These are phyloP conservation scores for Hypercompe scribonia DNA, from an alignment of 2,888 invertebrate genomes.

Conservation along the genomic window DNA sequence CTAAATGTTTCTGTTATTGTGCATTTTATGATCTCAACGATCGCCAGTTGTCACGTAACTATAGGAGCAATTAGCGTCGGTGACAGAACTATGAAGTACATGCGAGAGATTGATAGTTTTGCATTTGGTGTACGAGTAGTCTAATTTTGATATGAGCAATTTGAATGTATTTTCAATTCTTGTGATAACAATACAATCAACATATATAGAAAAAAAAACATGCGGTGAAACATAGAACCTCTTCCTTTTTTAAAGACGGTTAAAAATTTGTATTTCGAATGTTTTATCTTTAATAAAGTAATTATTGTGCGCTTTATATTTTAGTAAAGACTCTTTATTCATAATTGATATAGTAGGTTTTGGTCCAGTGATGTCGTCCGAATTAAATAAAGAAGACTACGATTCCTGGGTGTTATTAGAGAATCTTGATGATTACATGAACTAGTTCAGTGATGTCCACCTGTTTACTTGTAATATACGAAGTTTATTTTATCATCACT, in stretches of 20 bases:
- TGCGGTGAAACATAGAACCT: no score
- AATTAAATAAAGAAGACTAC: conserved; percentile 4
- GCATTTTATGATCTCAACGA: conserved; percentile 9
- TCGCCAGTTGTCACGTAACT: conserved; percentile 14
- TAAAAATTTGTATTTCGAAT: neutral
- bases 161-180: neutral
- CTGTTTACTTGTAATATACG: neutral
- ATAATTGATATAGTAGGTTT: no score
- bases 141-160: neutral
- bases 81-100: neutral
- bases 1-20: neutral
- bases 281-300: no score
- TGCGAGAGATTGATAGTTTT: neutral
- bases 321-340: no score
- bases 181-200: neutral
- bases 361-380: neutral
- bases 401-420: conserved; percentile 1
- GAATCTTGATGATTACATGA: conserved; percentile 11
- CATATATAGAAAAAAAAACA: no score
- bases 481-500: no score
- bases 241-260: no score
- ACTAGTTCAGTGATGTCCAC: conserved; percentile 1
- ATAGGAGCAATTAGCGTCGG: conserved; percentile 7
- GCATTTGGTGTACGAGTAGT: neutral
- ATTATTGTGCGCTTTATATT: no score